Percentiles rank a stretch among this genome's conserved stretches.
Conservation (phyloP, 1,140 invertebrate species). For the Zaprionus gabonicus region DNA sequence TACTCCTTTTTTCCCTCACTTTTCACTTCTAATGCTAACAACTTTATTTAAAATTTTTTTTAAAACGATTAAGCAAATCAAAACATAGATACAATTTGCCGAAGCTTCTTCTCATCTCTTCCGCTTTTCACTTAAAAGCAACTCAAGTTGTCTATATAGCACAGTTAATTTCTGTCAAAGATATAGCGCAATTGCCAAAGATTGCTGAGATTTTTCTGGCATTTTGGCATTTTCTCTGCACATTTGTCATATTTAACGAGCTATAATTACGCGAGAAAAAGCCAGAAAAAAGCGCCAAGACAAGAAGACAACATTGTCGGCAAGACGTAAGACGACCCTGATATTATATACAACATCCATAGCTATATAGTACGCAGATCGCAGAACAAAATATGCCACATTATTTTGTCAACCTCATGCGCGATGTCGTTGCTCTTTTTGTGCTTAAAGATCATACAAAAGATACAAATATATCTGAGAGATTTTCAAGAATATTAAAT, state of each 20-base stretch:
- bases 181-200: conserved; percentile 11
- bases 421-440: conserved; percentile 48
- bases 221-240: conserved; percentile 6
- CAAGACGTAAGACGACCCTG: conserved; percentile 64
- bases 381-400: conserved; percentile 61
- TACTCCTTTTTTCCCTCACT: neutral
- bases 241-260: conserved; percentile 69
- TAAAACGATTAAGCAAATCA: too few species aligned
- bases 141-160: neutral
- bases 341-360: conserved; percentile 47
- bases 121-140: neutral
- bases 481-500: conserved; percentile 43
- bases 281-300: neutral
- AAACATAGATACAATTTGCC: too few species aligned
- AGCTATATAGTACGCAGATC: conserved; percentile 18
- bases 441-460: too few species aligned
- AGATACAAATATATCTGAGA: conserved; percentile 1
- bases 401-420: conserved; percentile 53
- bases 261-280: conserved; percentile 49
- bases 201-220: conserved; percentile 20
- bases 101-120: neutral
- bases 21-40: too few species aligned
- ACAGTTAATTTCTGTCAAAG: conserved; percentile 7
- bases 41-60: too few species aligned
- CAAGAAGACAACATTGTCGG: conserved; percentile 13